These are phyloP conservation scores for Dolichopus griseipennis DNA, from an alignment of 2,888 invertebrate species.

Conservation along the genomic window DNA sequence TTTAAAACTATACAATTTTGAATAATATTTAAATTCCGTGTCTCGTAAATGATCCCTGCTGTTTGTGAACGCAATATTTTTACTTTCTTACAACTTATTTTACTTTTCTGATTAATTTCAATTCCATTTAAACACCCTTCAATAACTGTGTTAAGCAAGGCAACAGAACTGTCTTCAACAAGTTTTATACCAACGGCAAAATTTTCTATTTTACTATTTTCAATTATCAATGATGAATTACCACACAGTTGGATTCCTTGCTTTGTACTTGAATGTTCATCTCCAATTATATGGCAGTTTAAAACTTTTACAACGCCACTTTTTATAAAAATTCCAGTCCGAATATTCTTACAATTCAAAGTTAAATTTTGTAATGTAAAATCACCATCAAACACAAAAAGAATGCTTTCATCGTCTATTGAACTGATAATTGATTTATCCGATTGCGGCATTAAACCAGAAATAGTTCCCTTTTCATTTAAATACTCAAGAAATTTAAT, in stretches of 20 bases:
- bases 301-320: slow-evolving; percentile 44
- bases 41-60: slow-evolving; percentile 48
- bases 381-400: slow-evolving; percentile 48
- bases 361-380: slow-evolving; percentile 48
- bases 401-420: slow-evolving; percentile 45
- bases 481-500: slow-evolving; percentile 47
- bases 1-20: slow-evolving; percentile 23
- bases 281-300: slow-evolving; percentile 47
- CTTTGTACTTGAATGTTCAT: slow-evolving; percentile 46
- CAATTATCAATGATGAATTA: slow-evolving; percentile 39
- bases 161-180: slow-evolving; percentile 40
- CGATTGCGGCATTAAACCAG: slow-evolving; percentile 26
- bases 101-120: slow-evolving; percentile 33
- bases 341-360: slow-evolving; percentile 46
- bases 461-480: slow-evolving; percentile 45
- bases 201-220: slow-evolving; percentile 45
- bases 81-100: slow-evolving; percentile 44
- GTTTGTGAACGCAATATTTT: slow-evolving; percentile 43
- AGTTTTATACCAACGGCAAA: slow-evolving; percentile 48
- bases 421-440: slow-evolving; percentile 33
- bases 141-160: slow-evolving; percentile 27
- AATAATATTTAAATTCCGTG: slow-evolving; percentile 26
- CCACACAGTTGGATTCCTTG: slow-evolving; percentile 48
- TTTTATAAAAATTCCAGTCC: slow-evolving; percentile 47
- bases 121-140: slow-evolving; percentile 33